Evolutionary conservation across 1,140 invertebrate species (phyloP).

Genomic region (Glossosoma conforme): DNA sequence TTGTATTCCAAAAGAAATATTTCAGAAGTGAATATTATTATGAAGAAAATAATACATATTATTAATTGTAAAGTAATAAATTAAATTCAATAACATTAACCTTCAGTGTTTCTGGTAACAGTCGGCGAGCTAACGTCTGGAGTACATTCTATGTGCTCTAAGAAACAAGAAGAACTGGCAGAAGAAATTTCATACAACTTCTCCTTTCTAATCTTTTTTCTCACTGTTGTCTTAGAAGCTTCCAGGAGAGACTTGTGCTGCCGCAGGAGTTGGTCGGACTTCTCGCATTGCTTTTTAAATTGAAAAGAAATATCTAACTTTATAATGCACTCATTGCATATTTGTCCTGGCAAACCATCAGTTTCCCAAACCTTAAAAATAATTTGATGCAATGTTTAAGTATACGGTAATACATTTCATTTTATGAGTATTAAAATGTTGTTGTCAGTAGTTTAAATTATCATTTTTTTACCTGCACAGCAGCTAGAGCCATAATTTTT

Average conservation of each 20-base stretch:
- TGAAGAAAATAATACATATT: slow-evolving; percentile 2
- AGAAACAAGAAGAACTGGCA: slow-evolving; percentile 3
- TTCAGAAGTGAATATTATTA: too few relatives aligned
- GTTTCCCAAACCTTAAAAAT: slow-evolving; percentile 24
- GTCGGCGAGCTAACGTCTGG: slow-evolving; percentile 11
- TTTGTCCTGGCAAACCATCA: slow-evolving; percentile 27
- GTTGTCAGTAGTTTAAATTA: neutral
- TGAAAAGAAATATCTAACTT: slow-evolving; percentile 29
- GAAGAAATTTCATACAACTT: slow-evolving; percentile 9
- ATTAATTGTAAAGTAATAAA: neutral
- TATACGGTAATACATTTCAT: neutral
- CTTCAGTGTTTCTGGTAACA: slow-evolving; percentile 13
- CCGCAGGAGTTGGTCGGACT: slow-evolving; percentile 19
- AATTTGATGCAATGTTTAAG: neutral
- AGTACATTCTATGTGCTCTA: slow-evolving; percentile 18
- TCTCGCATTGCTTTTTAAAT: slow-evolving; percentile 29
- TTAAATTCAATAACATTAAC: neutral
- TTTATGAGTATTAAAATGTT: neutral
- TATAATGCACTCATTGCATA: slow-evolving; percentile 28
- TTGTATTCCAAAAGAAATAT: too few relatives aligned
- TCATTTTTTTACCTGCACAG: slow-evolving; percentile 24
- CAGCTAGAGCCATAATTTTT: slow-evolving; percentile 27
- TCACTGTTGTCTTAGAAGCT: slow-evolving; percentile 8
- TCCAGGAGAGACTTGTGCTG: slow-evolving; percentile 17
- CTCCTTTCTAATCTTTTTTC: slow-evolving; percentile 16